Base-by-base conservation (phyloP, 2,888 invertebrate species). In the Hirtodrosophila confusa region DNA sequence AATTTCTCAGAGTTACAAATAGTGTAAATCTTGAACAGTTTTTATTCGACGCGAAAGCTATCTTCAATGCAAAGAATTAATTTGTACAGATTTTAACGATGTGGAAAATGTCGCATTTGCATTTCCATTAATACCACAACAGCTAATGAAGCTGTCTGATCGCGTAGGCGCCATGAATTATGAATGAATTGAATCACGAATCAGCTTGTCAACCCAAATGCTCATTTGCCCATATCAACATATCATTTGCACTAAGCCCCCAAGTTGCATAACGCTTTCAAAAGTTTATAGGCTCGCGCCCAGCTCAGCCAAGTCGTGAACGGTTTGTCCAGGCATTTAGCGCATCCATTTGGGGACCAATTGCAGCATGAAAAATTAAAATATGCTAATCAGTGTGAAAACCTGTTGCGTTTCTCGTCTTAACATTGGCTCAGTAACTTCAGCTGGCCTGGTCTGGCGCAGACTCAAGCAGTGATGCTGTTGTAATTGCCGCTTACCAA, bases 61-160 rank as follows among this genome's bases (percentile, higher is more conserved):
- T 36, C 57, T 43, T 44, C 43, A 27, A 51, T 55, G 58, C 31
- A 37, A 56, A 54, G 71, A 41, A 51, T 44, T 54, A 47, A 41
- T 49, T 56, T 64, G 43, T 50, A 29, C 49, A 11, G 27, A 50
- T 64, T 50, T 68, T 48, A 69, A 57, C 58, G 56, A 65, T 77
- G 68, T 68, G 78, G 62, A 62, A 78, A 77, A 80, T 80, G 65
- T 63, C 62, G 62, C 74, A 68, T 75, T 75, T 74, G 73, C 74
- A 77, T 76, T 72, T 68, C 48, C 57, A 61, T 47, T 55, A 45
- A 39, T 17, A 31, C 36, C 27, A 44, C 33, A 44, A 35, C 50
- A 37, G 56, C 80, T 73, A 77, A 77, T 77, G 64, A 77, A 77
- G 80, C 55, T 58, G 56, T 80, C 29, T 24, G 36, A 61, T 47